phyloP scores from a whole-genome alignment of 2,113 vertebrate genomes.

The Neotoma lepida region DNA sequence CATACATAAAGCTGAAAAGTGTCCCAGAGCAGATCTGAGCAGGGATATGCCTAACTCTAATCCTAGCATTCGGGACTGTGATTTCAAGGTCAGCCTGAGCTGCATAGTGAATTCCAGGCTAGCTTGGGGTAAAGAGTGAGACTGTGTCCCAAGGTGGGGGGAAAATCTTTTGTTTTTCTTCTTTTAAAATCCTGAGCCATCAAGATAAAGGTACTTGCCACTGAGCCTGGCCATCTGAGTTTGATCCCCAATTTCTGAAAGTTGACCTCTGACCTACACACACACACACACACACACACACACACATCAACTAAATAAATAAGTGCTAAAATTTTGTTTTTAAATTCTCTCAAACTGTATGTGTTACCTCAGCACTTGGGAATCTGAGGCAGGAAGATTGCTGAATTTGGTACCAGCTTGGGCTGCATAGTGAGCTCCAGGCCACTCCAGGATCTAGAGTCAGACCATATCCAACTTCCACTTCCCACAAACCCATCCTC shows the following conservation, averaged over 20 bases:
- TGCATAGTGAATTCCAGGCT: neutral
- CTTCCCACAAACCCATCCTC: neutral
- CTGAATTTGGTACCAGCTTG: neutral
- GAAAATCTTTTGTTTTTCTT: constrained; percentile 18
- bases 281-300: neutral
- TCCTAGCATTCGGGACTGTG: neutral
- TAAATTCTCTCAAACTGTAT: neutral
- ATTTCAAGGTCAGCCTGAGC: neutral
- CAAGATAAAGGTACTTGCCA: neutral
- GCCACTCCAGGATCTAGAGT: neutral
- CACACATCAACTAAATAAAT: neutral
- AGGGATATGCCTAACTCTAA: neutral
- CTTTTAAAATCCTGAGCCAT: neutral
- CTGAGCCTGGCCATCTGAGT: neutral
- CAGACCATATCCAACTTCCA: neutral
- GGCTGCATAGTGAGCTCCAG: neutral
- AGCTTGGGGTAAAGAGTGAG: neutral
- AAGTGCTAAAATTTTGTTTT: neutral
- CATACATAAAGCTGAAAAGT: neutral
- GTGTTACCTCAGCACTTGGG: neutral
- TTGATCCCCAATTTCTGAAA: too few relatives aligned
- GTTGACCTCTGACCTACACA: neutral
- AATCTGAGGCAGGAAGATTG: neutral
- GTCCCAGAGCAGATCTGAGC: neutral
- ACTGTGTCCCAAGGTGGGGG: neutral